Evolutionary conservation across 2,888 invertebrate species (phyloP).

Genomic region (Xylota segnis): DNA sequence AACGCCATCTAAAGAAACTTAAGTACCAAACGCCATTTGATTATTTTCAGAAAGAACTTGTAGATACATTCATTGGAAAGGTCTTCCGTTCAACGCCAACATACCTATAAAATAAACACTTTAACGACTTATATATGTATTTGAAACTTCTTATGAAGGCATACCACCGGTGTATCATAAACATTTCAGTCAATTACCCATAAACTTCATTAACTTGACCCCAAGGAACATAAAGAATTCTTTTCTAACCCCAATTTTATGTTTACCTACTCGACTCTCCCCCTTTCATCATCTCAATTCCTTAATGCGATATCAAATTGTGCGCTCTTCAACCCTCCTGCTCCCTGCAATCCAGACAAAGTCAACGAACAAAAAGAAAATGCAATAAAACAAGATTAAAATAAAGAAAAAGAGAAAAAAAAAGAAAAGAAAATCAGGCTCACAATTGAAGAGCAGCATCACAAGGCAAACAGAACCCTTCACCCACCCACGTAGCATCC

Average conservation of each 20-base stretch:
- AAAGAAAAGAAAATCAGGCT: constrained; percentile 42
- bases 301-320: constrained; percentile 19
- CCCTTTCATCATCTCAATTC: constrained; percentile 11
- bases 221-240: constrained; percentile 19
- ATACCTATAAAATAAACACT: too few relatives aligned
- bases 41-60: too few relatives aligned
- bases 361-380: constrained; percentile 42
- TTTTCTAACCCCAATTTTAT: constrained; percentile 1
- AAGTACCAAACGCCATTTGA: too few relatives aligned
- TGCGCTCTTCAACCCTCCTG: not conserved
- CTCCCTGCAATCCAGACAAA: constrained; percentile 31
- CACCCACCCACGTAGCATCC: constrained; percentile 12
- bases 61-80: too few relatives aligned
- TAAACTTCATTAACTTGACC: constrained; percentile 36
- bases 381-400: constrained; percentile 74
- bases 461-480: constrained; percentile 36
- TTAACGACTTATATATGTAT: not conserved
- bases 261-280: constrained; percentile 5
- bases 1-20: too few relatives aligned
- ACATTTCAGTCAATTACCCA: constrained; percentile 26
- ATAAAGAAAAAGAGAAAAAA: not conserved
- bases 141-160: not conserved
- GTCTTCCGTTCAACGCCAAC: too few relatives aligned
- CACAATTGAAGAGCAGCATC: constrained; percentile 47
- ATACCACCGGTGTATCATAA: not conserved